Evolutionary conservation across 2,888 invertebrate species (phyloP).

Genomic region (Mamestra brassicae): DNA sequence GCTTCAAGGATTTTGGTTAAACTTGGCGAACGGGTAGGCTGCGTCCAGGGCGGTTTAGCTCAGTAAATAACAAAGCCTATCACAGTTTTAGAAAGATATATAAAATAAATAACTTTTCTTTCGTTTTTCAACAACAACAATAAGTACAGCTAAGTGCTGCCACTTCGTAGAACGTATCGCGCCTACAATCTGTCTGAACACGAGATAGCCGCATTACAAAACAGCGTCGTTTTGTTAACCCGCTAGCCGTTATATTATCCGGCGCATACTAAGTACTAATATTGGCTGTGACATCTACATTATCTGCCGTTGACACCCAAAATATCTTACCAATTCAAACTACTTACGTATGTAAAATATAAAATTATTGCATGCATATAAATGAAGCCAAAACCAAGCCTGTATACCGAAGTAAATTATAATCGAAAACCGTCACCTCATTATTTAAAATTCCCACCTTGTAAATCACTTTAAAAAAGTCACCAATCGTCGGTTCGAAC

Average conservation of each 20-base stretch:
- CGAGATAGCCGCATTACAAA: not conserved
- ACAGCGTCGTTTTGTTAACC: not conserved
- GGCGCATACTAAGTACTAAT: not conserved
- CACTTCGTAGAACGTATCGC: no score
- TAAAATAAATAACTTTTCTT: no score
- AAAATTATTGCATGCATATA: constrained; percentile 13
- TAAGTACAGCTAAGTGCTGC: no score
- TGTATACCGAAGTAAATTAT: constrained; percentile 2
- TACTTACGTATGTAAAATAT: constrained; percentile 12
- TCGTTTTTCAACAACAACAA: no score
- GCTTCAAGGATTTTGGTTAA: no score
- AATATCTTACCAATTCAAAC: not conserved
- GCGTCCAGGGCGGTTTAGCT: no score
- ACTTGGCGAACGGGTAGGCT: no score
- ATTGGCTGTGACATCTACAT: not conserved
- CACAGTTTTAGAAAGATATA: no score
- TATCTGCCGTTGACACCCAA: not conserved
- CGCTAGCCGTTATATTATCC: not conserved
- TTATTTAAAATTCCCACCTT: constrained; percentile 46
- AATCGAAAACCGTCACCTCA: constrained; percentile 38
- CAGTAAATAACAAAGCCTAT: no score
- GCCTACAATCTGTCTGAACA: no score
- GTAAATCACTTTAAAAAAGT: constrained; percentile 57
- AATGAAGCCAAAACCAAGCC: not conserved
- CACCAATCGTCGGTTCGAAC: constrained; percentile 43